phyloP scores from a whole-genome alignment of 2,797 vertebrate genomes.

The Anableps anableps region DNA sequence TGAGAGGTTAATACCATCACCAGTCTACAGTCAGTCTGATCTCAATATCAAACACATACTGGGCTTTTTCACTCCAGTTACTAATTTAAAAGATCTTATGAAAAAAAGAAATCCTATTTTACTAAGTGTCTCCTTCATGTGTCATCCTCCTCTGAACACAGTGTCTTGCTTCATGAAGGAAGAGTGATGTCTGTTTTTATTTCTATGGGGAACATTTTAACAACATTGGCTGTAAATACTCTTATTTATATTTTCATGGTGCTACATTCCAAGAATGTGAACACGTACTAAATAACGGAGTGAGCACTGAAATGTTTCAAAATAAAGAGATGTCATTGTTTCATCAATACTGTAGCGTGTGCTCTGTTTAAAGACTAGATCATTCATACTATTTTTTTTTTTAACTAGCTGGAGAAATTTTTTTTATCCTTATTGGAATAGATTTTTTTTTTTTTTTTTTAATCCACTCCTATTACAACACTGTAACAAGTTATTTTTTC shows the following conservation, averaged over 20 bases:
- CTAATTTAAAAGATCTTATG: neutral
- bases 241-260: slow-evolving; percentile 67
- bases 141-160: slow-evolving; percentile 8
- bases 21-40: slow-evolving; percentile 13
- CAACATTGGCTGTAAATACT: slow-evolving; percentile 57
- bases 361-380: neutral
- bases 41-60: neutral
- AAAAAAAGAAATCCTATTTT: neutral
- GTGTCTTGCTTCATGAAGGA: slow-evolving; percentile 29
- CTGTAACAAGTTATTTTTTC: neutral
- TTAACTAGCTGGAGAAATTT: too few species aligned
- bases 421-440: neutral
- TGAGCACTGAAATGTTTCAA: slow-evolving; percentile 58
- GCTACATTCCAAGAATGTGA: slow-evolving; percentile 79
- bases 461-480: neutral
- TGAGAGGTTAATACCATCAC: slow-evolving; percentile 10
- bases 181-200: slow-evolving; percentile 17
- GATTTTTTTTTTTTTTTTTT: too few species aligned
- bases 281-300: slow-evolving; percentile 43
- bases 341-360: slow-evolving; percentile 36
- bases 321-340: slow-evolving; percentile 73
- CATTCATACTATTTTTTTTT: neutral
- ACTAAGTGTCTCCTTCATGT: neutral
- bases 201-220: slow-evolving; percentile 55
- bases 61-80: neutral